Evolutionary conservation across 2,797 vertebrate species (phyloP), one percentile per base, ranked within the genome.

Genomic region (Valencia hispanica): DNA sequence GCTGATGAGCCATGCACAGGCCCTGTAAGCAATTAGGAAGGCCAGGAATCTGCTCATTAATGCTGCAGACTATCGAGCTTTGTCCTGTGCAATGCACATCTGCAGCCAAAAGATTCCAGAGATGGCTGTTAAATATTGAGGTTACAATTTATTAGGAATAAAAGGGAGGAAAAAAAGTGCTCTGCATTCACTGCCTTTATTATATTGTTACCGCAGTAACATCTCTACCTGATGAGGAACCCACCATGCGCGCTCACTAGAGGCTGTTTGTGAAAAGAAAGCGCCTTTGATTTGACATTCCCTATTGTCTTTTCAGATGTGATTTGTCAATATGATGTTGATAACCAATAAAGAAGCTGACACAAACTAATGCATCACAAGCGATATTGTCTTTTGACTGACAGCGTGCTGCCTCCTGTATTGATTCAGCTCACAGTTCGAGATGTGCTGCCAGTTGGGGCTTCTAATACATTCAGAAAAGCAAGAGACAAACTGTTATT

Each of bases 1-100:
- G 93, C 89, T 94, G 94, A 95, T 94, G 93, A 95, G 90, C 92
- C 86, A 88, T 94, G 88, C 93, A 90, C 72, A 77, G 84, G 84
- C 90, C 89, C 76, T 75, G 90, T 90, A 80, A 86, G 92, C 92
- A 94, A 95, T 95, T 95, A 96, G 92, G 84, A 66, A 84, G 82
- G 89, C 88, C 86, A 86, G 90, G 89, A 94, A 90, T 91, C 83
- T 88, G 86, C 92, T 94, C 89, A 93, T 95, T 95, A 94, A 88
- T 57, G 79, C 83, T 36, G 77, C 79, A 75, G 73, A 87, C 72
- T 88, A 84, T 81, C 69, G 55, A 88, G 87, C 90, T 88, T 89
- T 89, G 86, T 81, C 81, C 87, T 79, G 86, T 75, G 80, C 41
- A 88, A 85, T 73, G 68, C 82, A 85, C 79, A 84, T 84, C 82